Base-by-base conservation (phyloP, 1,140 invertebrate genomes). In the Drosophila kikkawai region DNA sequence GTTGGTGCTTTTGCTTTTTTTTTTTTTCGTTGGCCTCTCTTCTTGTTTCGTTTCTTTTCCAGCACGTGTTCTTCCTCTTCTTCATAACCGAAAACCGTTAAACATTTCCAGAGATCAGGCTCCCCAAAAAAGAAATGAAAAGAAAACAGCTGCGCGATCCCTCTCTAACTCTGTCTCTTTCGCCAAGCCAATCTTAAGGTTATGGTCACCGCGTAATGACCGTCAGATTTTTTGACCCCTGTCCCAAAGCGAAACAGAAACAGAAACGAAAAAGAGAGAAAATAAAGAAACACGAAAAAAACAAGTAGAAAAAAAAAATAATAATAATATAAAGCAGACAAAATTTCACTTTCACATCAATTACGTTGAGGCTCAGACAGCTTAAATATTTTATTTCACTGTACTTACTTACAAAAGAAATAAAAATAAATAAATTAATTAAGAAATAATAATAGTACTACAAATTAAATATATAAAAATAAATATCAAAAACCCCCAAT, bases 341-440 rank as follows among this genome's bases (percentile, higher is more conserved):
- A 77, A 86, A 90, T 90, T 90, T 90, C 82, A 91, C 82, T 90
- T 82, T 86, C 86, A 82, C 82, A 91, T 91, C 87, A 91, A 90
- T 91, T 86, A 85, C 86, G 73, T 66, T 67, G 68, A 50, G 55
- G 26, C 41, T 42, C 53, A 26, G 47, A 53, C 47, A 36, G 47
- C 61, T 66, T 45, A 82, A 75, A 51, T 42, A 39, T 57, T 69
- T 67, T 53, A 34, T 37, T 55, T 53, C 51, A 58, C 67, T 75
- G 75, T 79, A 82, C 75, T 82, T 86, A 77, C 76, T 74, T 73
- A 36, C 11, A 12, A 8, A 66, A 8, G 58, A 66, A 82, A 65
- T 13, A 8, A 5, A 47, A 60, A 39, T 6, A 29, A 29, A 22
- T 22, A 29, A 29, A 29, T 29, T 0, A 6, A 39, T 15, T n/a